Percentiles rank a stretch among this genome's conserved stretches.
These are phyloP conservation scores for Chelon auratus DNA, from an alignment of 2,797 vertebrate genomes.

Conservation along the genomic window DNA sequence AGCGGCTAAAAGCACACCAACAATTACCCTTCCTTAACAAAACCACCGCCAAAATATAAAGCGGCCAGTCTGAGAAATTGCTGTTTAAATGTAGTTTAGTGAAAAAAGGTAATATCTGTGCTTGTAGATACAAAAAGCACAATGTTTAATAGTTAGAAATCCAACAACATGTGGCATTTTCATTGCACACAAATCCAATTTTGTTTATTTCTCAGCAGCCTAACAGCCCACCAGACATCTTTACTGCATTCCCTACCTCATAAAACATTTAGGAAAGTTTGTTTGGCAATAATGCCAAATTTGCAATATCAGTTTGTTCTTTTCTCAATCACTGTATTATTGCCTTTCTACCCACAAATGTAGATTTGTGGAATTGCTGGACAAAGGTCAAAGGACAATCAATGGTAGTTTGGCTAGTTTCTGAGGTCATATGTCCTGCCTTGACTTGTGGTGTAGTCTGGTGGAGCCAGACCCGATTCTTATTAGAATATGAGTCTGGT, in stretches of 20 bases:
- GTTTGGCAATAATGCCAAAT: slow-evolving; percentile 17
- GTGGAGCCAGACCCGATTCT: too few relatives aligned
- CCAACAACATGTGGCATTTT: too few relatives aligned
- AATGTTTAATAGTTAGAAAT: too few relatives aligned
- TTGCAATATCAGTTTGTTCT: background rate
- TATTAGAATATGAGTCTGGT: too few relatives aligned
- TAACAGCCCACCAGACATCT: slow-evolving; percentile 8
- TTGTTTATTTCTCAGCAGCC: background rate
- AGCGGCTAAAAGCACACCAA: too few relatives aligned
- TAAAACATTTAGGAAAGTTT: slow-evolving; percentile 7
- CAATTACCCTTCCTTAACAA: background rate
- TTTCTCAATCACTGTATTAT: background rate
- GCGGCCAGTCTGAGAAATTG: background rate
- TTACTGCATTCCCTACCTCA: slow-evolving; percentile 8
- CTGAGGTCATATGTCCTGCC: background rate
- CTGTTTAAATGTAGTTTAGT: slow-evolving; percentile 1
- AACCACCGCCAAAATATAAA: background rate
- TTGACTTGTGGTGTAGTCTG: background rate
- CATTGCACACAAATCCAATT: background rate
- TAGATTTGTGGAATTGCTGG: background rate
- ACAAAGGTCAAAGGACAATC: too few relatives aligned
- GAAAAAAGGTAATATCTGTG: background rate
- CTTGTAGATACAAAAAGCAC: background rate
- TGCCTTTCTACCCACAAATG: background rate
- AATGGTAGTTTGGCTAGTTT: background rate